Percentiles rank a stretch among this genome's conserved stretches.
Conservation (phyloP, 2,888 invertebrate species). For the Tupiocoris notatus region DNA sequence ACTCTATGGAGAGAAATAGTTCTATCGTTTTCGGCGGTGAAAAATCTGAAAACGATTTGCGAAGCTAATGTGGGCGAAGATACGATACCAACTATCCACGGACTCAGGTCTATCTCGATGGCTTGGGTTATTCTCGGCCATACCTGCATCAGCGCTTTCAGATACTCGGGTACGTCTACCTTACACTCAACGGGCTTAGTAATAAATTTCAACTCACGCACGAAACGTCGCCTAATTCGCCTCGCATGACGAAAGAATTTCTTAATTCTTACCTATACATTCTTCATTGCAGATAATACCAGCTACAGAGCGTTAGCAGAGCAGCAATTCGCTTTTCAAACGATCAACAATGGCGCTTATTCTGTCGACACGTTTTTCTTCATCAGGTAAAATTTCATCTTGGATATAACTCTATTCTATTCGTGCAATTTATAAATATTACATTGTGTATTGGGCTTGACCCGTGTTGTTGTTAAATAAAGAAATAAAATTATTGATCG, state of each 20-base stretch:
- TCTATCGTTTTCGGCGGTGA: conserved; percentile 71
- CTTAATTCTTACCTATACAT: too few species aligned
- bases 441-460: too few species aligned
- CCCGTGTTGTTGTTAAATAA: too few species aligned
- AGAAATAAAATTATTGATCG: background rate
- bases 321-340: conserved; percentile 74
- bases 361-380: conserved; percentile 83
- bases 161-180: conserved; percentile 62
- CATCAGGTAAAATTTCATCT: conserved; percentile 62
- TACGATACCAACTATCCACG: conserved; percentile 52
- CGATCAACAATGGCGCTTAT: conserved; percentile 74
- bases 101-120: conserved; percentile 61
- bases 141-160: conserved; percentile 71
- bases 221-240: too few species aligned
- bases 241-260: too few species aligned
- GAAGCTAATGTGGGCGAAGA: conserved; percentile 68
- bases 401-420: too few species aligned
- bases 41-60: conserved; percentile 72
- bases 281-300: conserved; percentile 77
- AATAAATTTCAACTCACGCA: too few species aligned
- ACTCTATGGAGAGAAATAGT: conserved; percentile 59
- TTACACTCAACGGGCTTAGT: background rate
- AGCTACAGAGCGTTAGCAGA: conserved; percentile 69
- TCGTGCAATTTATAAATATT: too few species aligned
- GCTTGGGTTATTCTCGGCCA: conserved; percentile 65